Conservation (phyloP, 2,113 vertebrate species). For the Thymallus thymallus region DNA sequence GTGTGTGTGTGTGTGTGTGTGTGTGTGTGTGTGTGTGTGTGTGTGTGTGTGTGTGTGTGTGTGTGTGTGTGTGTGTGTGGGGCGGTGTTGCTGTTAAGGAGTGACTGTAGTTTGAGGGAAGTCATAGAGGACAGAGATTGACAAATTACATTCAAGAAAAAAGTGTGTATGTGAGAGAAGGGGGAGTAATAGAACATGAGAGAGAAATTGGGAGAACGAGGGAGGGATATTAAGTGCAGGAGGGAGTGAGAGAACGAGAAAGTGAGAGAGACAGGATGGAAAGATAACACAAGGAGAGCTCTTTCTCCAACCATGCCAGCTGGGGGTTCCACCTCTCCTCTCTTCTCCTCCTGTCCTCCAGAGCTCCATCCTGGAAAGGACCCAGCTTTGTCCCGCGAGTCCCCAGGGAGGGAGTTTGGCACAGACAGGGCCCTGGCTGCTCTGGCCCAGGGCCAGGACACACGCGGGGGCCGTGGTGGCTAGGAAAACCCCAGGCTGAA, state of each 20-base stretch:
- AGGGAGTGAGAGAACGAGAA: not conserved
- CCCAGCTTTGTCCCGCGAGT: slow-evolving; percentile 74
- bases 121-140: slow-evolving; percentile 5
- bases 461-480: slow-evolving; percentile 61
- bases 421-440: slow-evolving; percentile 56
- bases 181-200: slow-evolving; percentile 13
- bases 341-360: not conserved
- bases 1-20: too few species aligned
- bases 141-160: not conserved
- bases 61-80: slow-evolving; percentile 32
- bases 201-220: not conserved
- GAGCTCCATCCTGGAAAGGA: slow-evolving; percentile 59
- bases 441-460: slow-evolving; percentile 71
- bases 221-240: not conserved
- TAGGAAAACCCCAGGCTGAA: slow-evolving; percentile 65
- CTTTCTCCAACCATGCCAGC: not conserved
- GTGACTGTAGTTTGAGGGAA: slow-evolving; percentile 7
- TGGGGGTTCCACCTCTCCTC: not conserved
- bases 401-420: slow-evolving; percentile 64
- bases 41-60: not conserved
- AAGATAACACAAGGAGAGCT: slow-evolving; percentile 1
- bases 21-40: not conserved
- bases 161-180: slow-evolving; percentile 28
- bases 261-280: slow-evolving; percentile 29
- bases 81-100: slow-evolving; percentile 16